A percentile compares a stretch with the other conserved stretches of the same genome.
These are phyloP conservation scores for Carposina sasakii DNA, from an alignment of 1,140 invertebrate species.

Conservation along the genomic window DNA sequence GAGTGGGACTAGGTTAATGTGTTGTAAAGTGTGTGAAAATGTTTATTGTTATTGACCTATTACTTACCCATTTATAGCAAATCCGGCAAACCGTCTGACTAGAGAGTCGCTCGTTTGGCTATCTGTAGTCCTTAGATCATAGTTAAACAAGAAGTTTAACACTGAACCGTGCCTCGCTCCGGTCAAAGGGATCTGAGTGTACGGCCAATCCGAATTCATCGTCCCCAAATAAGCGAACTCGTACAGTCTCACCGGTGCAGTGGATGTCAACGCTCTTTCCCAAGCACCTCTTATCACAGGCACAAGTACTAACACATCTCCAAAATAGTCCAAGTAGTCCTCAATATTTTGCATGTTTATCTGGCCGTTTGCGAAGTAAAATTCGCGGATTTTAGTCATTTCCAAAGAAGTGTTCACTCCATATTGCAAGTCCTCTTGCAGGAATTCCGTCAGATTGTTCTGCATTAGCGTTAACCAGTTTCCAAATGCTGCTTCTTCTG, in stretches of 20 bases:
- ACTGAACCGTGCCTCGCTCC: slow-evolving; percentile 47
- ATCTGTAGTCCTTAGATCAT: slow-evolving; percentile 32
- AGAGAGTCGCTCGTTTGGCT: slow-evolving; percentile 22
- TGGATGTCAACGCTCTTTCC: slow-evolving; percentile 41
- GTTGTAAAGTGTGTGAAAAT: too few species aligned
- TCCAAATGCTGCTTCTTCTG: slow-evolving; percentile 29
- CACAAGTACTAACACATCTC: slow-evolving; percentile 44
- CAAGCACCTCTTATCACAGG: slow-evolving; percentile 38
- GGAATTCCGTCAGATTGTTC: slow-evolving; percentile 43
- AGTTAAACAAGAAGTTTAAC: slow-evolving; percentile 49
- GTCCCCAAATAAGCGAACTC: slow-evolving; percentile 46
- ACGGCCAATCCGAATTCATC: slow-evolving; percentile 41
- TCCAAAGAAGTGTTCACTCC: slow-evolving; percentile 26
- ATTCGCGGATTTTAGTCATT: slow-evolving; percentile 34
- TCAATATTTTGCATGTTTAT: slow-evolving; percentile 47
- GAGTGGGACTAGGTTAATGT: too few species aligned
- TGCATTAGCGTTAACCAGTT: slow-evolving; percentile 47
- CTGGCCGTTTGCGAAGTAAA: slow-evolving; percentile 41
- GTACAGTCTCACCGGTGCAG: slow-evolving; percentile 34
- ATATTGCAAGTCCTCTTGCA: slow-evolving; percentile 45
- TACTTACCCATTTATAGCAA: slow-evolving; percentile 46
- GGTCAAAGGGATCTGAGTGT: slow-evolving; percentile 38
- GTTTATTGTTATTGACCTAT: too few species aligned
- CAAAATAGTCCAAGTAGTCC: slow-evolving; percentile 54
- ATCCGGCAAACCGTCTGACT: slow-evolving; percentile 27